phyloP scores from a whole-genome alignment of 37 sponge, comb jelly and placozoan genomes.

The Ephydatia muelleri region DNA sequence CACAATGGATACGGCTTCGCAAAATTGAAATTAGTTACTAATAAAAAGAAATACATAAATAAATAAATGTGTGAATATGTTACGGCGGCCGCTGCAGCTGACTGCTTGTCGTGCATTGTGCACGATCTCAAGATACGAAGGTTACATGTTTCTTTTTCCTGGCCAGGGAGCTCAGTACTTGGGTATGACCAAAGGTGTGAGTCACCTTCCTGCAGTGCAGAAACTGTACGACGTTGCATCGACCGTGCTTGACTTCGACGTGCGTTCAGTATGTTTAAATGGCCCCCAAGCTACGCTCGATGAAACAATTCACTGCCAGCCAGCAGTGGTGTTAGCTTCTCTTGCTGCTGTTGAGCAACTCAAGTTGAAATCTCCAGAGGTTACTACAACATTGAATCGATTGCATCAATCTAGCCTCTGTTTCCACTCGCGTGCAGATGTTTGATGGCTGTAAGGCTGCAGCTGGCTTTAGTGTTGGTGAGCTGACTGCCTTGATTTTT shows the following conservation, averaged over 20 bases:
- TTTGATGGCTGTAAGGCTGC: slow-evolving; percentile 46
- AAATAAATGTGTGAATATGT: too few relatives aligned
- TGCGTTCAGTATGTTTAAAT: slow-evolving; percentile 52
- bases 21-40: background rate
- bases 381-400: too few relatives aligned
- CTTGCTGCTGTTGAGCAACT: slow-evolving; percentile 74
- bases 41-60: background rate
- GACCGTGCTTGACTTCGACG: slow-evolving; percentile 73
- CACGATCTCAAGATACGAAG: background rate
- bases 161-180: slow-evolving; percentile 91
- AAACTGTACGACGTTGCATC: slow-evolving; percentile 62
- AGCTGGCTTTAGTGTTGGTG: slow-evolving; percentile 98
- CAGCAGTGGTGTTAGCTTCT: slow-evolving; percentile 86
- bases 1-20: background rate
- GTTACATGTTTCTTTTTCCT: slow-evolving; percentile 69
- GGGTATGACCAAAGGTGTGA: slow-evolving; percentile 73
- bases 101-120: background rate
- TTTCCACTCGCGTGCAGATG: slow-evolving; percentile 19
- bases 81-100: background rate
- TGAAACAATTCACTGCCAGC: slow-evolving; percentile 84
- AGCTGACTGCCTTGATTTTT: slow-evolving; percentile 84
- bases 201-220: slow-evolving; percentile 36
- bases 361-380: slow-evolving; percentile 19
- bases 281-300: slow-evolving; percentile 77
- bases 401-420: background rate